Evolutionary conservation across 1,140 invertebrate species (phyloP), one percentile per base, ranked within the genome.

Genomic region (Protaetia brevitarsis): DNA sequence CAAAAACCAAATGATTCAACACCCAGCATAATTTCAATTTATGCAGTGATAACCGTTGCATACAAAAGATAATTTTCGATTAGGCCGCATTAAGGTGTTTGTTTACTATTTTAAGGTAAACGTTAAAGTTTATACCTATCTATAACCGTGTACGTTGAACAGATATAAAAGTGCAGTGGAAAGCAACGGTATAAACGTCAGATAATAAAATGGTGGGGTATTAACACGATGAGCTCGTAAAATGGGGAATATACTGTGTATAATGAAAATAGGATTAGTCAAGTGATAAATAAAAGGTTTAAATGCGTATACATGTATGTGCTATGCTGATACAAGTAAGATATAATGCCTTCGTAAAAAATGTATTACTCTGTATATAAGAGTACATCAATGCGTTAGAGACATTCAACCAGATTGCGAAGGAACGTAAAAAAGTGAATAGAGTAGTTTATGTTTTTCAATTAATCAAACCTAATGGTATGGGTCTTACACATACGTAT

Each of bases 181-280:
- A 45, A 45, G 41, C 41, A 19, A 45, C 16, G 23, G 41, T 45
- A 45, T 45, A 45, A 19, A 45, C 41, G 16, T 45, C 8, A 21
- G 41, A 45, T 45, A 45, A 45, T 45, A 45, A 45, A 45, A 45
- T 45, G 16, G 41, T 45, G 41, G 16, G n/a, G 41, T 45, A 45
- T 45, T 45, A 45, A 13, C n/a, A 45, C 13, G 41, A 45, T 21
- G 3, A 45, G 41, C 16, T 45, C 41, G 16, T 45, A 45, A 45
- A 45, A 3, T 21, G 23, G 10, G n/a, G 13, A 45, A 19, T 45
- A 45, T 19, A 45, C n/a, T 45, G 16, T 4, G n/a, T 45, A 19
- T 45, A 19, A 19, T 45, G 19, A 45, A 45, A 45, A 13, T 45
- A 13, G 41, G 13, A 45, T 45, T 13, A 45, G 23, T 21, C 16